phyloP scores from a whole-genome alignment of 2,797 vertebrate genomes.

The Poecilia picta region DNA sequence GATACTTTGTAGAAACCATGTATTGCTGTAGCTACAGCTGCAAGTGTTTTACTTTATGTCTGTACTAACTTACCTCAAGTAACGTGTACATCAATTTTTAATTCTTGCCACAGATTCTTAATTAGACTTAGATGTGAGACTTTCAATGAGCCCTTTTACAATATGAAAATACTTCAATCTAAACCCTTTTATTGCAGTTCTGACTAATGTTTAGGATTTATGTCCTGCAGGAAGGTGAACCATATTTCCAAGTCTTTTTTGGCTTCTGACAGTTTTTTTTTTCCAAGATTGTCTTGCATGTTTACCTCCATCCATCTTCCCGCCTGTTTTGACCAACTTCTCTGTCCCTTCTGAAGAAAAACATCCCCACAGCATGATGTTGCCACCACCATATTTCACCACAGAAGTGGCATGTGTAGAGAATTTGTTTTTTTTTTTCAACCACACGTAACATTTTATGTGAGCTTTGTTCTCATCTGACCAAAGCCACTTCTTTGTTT shows the following conservation, averaged over 20 bases:
- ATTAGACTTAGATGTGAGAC: neutral
- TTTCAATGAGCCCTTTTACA: neutral
- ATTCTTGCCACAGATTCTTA: neutral
- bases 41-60: neutral
- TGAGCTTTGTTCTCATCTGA: neutral
- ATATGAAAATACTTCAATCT: neutral
- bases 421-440: neutral
- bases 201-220: neutral
- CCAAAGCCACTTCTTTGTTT: neutral
- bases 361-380: neutral
- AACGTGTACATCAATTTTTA: neutral
- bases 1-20: neutral
- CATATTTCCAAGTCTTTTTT: neutral
- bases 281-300: neutral
- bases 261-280: neutral
- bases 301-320: neutral
- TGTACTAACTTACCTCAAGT: neutral
- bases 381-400: neutral
- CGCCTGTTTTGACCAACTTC: neutral
- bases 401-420: neutral
- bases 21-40: neutral
- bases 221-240: neutral
- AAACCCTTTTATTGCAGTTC: neutral
- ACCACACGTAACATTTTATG: neutral
- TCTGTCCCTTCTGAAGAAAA: neutral